Evolutionary conservation across 2,888 invertebrate species (phyloP), one percentile per base, ranked within the genome.

Genomic region (Agrochola litura): DNA sequence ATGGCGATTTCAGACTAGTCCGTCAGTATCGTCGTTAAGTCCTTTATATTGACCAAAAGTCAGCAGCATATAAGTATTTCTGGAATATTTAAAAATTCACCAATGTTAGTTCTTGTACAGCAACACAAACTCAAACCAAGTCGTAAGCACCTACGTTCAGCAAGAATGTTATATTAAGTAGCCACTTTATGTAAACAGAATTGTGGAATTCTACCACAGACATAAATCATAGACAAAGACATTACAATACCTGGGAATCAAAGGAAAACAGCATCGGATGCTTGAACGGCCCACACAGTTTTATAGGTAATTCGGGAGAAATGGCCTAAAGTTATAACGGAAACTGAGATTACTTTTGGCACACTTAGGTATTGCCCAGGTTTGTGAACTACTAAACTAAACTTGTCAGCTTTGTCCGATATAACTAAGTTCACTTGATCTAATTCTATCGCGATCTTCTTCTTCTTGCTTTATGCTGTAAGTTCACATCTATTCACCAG

Each of bases 181-280:
- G 56, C 58, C 63, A 72, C 66, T 76, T 70, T 72, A n/a, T 85
- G 10, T 73, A 71, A 64, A 86, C 63, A 69, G 61, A 79, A 61
- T 76, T 71, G 67, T 73, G 66, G 72, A 73, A 84, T 74, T 82
- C 66, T 70, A 72, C 63, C 54, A 56, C 63, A 68, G n/a, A 64
- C 25, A 73, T 84, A 73, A 82, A 83, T 85, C 65, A 68, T 65
- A 79, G 66, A 67, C 71, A 69, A 85, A 85, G 73, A 74, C 67
- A 81, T 73, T 56, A 64, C 54, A 77, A 37, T 68, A 68, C 60
- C 58, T 64, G 66, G 25, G 49, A 78, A 85, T 78, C 60, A 82
- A 85, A 82, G 52, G 61, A 71, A 71, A 61, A 78, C 68, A 65
- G 61, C 77, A 69, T 71, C 14, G 22, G 30, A 61, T 37, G 60